These are phyloP conservation scores for Perca schrenkii DNA, from an alignment of 2,113 vertebrate genomes.

Conservation along the genomic window DNA sequence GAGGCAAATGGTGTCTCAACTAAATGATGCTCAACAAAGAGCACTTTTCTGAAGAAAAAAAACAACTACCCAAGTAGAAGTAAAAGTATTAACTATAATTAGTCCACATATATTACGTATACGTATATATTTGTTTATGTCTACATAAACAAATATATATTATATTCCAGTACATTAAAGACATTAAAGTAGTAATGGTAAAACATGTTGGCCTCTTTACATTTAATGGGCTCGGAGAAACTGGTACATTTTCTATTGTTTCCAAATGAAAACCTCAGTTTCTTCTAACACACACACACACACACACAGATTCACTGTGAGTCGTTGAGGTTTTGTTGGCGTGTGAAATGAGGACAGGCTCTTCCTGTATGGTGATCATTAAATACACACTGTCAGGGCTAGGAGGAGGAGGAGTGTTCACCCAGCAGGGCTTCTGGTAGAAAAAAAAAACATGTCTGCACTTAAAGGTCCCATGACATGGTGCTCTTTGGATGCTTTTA, in stretches of 20 bases:
- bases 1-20: not conserved
- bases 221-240: not conserved
- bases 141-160: not conserved
- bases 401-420: not conserved
- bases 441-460: not conserved
- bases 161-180: not conserved
- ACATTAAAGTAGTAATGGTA: not conserved
- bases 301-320: not conserved
- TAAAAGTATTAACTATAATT: not conserved
- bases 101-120: not conserved
- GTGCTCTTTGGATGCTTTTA: too few species aligned
- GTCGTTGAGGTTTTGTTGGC: constrained; percentile 5
- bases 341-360: constrained; percentile 2
- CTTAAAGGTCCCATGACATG: too few species aligned
- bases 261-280: constrained; percentile 27
- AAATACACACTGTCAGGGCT: not conserved
- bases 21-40: not conserved
- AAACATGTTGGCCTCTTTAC: not conserved
- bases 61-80: not conserved
- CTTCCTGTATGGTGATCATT: constrained; percentile 11
- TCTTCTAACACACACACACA: not conserved
- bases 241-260: not conserved
- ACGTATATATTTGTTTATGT: too few species aligned
- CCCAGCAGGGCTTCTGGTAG: not conserved
- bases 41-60: not conserved